Conservation (phyloP, 1,140 invertebrate species). For the Metaphire vulgaris region DNA sequence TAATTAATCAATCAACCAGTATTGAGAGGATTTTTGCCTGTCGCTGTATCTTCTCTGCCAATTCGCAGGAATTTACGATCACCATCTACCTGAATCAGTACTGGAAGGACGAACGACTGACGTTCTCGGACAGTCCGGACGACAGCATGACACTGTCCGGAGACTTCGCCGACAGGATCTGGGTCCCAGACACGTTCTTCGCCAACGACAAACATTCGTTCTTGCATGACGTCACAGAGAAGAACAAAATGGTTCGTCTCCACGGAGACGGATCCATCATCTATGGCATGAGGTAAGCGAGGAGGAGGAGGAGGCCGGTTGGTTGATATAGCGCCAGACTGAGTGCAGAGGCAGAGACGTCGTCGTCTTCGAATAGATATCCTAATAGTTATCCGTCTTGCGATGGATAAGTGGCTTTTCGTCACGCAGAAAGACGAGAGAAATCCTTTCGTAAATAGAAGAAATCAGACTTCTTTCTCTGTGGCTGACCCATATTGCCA, state of each 20-base stretch:
- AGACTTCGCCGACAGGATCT: conserved; percentile 95
- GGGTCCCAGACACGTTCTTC: conserved; percentile 98
- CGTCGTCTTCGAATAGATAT: too few species aligned
- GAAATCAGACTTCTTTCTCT: too few species aligned
- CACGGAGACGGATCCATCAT: conserved; percentile 85
- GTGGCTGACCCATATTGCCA: too few species aligned
- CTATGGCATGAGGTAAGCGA: conserved; percentile 79
- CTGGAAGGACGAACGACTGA: conserved; percentile 91
- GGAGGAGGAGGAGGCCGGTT: too few species aligned
- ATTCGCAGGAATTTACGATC: conserved; percentile 88
- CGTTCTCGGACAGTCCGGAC: conserved; percentile 58
- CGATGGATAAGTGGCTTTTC: too few species aligned
- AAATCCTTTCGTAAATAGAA: too few species aligned
- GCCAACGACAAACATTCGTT: conserved; percentile 98
- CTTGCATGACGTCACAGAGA: conserved; percentile 93
- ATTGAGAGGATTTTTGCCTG: too few species aligned
- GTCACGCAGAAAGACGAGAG: too few species aligned
- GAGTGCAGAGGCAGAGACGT: too few species aligned
- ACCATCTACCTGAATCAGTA: conserved; percentile 98
- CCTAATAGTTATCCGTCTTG: too few species aligned
- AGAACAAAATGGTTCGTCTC: conserved; percentile 90
- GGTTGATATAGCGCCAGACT: too few species aligned
- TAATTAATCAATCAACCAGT: too few species aligned
- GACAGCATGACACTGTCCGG: conserved; percentile 83
- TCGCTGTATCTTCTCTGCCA: neutral